Conservation (phyloP, 1,140 invertebrate species). For the Ips typographus region DNA sequence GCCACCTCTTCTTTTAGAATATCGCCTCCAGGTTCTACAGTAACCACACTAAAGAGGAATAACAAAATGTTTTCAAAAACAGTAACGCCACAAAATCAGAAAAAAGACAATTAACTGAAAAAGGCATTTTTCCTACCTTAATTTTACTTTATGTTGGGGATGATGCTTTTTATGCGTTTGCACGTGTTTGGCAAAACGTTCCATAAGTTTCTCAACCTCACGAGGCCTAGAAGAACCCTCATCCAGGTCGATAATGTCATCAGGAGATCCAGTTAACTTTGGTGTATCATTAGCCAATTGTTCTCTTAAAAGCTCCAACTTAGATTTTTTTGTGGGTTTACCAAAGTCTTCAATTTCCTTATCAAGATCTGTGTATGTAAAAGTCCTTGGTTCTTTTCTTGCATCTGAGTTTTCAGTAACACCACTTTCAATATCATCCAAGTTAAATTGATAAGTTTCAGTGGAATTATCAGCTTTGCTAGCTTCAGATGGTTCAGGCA, state of each 20-base stretch:
- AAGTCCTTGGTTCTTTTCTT: constrained; percentile 9
- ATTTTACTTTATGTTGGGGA: constrained; percentile 52
- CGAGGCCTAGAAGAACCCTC: constrained; percentile 50
- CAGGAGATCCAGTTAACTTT: constrained; percentile 58
- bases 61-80: constrained; percentile 35
- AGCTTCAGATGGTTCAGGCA: not conserved
- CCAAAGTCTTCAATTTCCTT: constrained; percentile 37
- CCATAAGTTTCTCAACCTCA: constrained; percentile 61
- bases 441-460: constrained; percentile 38
- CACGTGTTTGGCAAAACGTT: constrained; percentile 64
- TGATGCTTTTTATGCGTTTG: constrained; percentile 53
- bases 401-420: not conserved
- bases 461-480: not conserved
- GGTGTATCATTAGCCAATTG: constrained; percentile 52
- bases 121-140: constrained; percentile 43
- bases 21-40: constrained; percentile 49
- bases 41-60: constrained; percentile 43
- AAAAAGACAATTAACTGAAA: constrained; percentile 6
- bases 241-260: constrained; percentile 63
- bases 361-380: constrained; percentile 30
- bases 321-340: constrained; percentile 14
- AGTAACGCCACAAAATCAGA: constrained; percentile 44
- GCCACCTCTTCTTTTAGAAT: constrained; percentile 53
- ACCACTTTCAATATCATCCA: constrained; percentile 38
- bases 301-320: constrained; percentile 42